Base-by-base conservation (phyloP, 2,888 invertebrate species). In the Laspeyria flexula region DNA sequence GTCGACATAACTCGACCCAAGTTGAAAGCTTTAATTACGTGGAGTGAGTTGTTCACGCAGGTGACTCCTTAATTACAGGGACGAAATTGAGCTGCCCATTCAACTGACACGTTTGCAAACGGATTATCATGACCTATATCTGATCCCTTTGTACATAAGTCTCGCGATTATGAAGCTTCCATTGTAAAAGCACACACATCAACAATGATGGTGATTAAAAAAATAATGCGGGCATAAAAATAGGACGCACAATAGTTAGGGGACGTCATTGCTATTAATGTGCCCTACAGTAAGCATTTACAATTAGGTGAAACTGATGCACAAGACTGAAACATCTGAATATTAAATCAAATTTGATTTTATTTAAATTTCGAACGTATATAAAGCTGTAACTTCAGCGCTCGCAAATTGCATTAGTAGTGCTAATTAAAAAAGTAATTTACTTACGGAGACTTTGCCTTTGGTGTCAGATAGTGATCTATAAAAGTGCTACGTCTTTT, bases 61-160 rank as follows among this genome's bases (percentile, higher is more conserved):
- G 90, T 91, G 90, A 87, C 90, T 90, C 89, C 87, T 90, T 90
- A 89, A 91, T 91, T 89, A 90, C 82, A 79, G 82, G 81, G 81
- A 79, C 79, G 83, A 81, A 86, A 90, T 88, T 86, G 88, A 90
- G 85, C 90, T 86, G 86, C 86, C 90, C 88, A 86, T 87, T 88
- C 83, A 80, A 77, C 83, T 89, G 89, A 86, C 88, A 85, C 83
- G 83, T 87, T 86, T 83, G 80, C 83, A 79, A 88, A 87, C 82
- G 84, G 84, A 88, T 88, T 89, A 88, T 84, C 84, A 79, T 83
- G 85, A 82, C 79, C 80, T 80, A 77, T 75, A 77, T 79, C 68
- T 62, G 62, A 71, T 76, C 71, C 69, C 67, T 66, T 67, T 71
- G 56, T 68, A 55, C 55, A 57, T n/a, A 65, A 63, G 38, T 59